Conservation (phyloP, 2,113 vertebrate genomes). For the Brienomyrus brachyistius region DNA sequence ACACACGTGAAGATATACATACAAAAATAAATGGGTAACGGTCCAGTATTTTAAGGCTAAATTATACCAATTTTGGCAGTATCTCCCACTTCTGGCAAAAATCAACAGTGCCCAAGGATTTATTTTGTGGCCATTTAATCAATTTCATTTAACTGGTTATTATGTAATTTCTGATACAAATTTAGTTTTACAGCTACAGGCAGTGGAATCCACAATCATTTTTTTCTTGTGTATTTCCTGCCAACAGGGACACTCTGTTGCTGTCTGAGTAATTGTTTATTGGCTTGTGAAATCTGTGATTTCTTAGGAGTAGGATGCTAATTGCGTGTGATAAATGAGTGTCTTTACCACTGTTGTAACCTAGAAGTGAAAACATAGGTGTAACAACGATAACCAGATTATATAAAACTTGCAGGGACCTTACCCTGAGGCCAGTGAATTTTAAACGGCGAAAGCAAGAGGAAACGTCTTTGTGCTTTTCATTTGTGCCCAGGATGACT, state of each 20-base stretch:
- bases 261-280: not conserved
- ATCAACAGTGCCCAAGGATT: not conserved
- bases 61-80: not conserved
- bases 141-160: not conserved
- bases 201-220: not conserved
- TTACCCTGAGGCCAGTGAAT: not conserved
- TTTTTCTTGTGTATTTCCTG: not conserved
- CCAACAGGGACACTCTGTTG: not conserved
- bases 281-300: not conserved
- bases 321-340: not conserved
- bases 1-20: not conserved
- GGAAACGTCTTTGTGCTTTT: not conserved
- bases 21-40: not conserved
- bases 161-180: not conserved
- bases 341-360: not conserved
- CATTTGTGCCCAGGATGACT: not conserved
- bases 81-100: not conserved
- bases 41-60: not conserved
- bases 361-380: not conserved
- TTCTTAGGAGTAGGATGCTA: not conserved
- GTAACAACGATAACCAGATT: not conserved
- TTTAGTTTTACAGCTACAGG: not conserved
- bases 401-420: not conserved
- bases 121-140: not conserved
- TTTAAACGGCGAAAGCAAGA: not conserved